Conservation (phyloP, 2,113 vertebrate genomes). For the Psettodes erumei region DNA sequence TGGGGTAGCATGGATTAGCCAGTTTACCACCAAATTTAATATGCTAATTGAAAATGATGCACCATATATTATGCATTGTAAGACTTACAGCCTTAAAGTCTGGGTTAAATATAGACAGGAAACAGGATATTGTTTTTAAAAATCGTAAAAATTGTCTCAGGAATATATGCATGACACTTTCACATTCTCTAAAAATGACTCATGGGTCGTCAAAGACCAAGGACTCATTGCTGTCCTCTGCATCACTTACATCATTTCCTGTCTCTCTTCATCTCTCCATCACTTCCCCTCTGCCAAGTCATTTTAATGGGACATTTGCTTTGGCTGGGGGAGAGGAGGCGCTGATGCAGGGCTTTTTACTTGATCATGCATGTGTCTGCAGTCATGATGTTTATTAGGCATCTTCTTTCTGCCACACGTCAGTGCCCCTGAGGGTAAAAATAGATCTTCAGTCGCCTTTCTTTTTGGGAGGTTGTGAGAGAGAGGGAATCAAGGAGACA, state of each 20-base stretch:
- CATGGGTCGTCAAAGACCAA: slow-evolving; percentile 1
- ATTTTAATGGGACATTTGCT: slow-evolving; percentile 19
- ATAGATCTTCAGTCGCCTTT: background rate
- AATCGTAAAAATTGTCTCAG: no score
- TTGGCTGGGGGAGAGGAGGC: background rate
- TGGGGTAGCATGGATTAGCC: no score
- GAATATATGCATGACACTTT: background rate
- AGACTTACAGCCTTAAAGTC: no score
- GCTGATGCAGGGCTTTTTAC: slow-evolving; percentile 43
- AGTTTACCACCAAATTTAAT: background rate
- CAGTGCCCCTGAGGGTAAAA: slow-evolving; percentile 22
- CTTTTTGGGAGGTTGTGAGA: background rate
- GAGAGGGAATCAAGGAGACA: background rate
- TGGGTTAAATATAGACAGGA: background rate
- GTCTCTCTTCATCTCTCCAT: slow-evolving; percentile 9
- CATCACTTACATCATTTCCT: slow-evolving; percentile 40
- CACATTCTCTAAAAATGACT: background rate
- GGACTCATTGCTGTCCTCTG: background rate
- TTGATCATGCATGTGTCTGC: background rate
- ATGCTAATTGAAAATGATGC: background rate
- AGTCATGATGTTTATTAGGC: background rate
- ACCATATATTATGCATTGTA: background rate
- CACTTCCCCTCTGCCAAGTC: slow-evolving; percentile 4
- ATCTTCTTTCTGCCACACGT: background rate
- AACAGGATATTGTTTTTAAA: background rate